Evolutionary conservation across 1,140 invertebrate species (phyloP), one percentile per base, ranked within the genome.

Genomic region (Tribolium madens): DNA sequence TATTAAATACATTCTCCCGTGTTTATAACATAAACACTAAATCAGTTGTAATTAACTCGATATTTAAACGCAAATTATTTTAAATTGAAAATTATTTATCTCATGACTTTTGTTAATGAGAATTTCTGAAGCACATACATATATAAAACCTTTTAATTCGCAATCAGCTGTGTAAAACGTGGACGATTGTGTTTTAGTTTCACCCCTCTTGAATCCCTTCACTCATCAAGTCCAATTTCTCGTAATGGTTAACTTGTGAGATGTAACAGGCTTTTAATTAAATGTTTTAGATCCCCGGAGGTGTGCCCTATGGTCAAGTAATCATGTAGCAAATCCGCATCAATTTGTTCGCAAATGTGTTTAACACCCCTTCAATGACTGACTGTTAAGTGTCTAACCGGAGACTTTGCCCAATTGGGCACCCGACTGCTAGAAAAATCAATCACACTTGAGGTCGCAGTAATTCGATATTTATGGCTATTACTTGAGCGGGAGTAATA

Each of bases 251-350:
- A 78, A 80, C 76, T 76, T 78, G 78, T 75, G 76, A 78, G 69
- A 81, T 60, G 80, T 77, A 80, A 81, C 78, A 50, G 78, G 76
- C 80, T 80, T 79, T 77, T 82, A 82, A 82, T 82, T 77, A 73
- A 80, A 78, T 82, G 81, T 82, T 82, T 79, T 79, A 68, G 77
- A 82, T 82, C 79, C 79, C 77, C 48, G 52, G 76, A 76, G 81
- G 81, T 76, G 81, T 82, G 76, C 75, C 77, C 76, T 75, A 76
- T 82, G 81, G 81, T 80, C 81, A 80, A 77, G 80, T 75, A 81
- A 81, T 81, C 80, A 80, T 77, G 76, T 76, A 75, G 73, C 52
- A 79, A 82, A 82, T 79, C 69, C 76, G 75, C 74, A 78, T 82
- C 78, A 79, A 80, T 80, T 78, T 80, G 76, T 77, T 72, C 70